These are phyloP conservation scores for Poeciliopsis presidionis DNA, from an alignment of 2,797 vertebrate species.

Conservation along the genomic window DNA sequence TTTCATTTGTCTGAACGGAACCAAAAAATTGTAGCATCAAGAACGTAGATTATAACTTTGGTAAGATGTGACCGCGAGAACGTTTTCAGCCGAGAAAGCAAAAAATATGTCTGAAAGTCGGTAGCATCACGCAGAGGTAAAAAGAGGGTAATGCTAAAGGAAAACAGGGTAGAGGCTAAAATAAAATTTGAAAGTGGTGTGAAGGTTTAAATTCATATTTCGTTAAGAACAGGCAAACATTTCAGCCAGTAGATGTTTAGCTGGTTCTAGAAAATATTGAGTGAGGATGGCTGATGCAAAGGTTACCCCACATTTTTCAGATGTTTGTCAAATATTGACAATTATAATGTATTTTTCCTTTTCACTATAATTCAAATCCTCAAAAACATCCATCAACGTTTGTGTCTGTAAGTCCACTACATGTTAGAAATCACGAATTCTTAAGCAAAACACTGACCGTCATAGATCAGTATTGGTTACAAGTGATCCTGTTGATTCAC, in stretches of 20 bases:
- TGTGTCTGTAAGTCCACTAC: background rate
- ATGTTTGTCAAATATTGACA: background rate
- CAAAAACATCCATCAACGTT: background rate
- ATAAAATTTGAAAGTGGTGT: too few relatives aligned
- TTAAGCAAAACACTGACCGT: background rate
- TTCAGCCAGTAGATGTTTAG: background rate
- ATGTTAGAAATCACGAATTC: background rate
- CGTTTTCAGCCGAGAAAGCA: background rate
- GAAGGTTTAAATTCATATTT: background rate
- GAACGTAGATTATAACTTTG: background rate
- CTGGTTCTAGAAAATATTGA: background rate
- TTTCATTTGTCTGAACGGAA: background rate
- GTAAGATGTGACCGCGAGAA: background rate
- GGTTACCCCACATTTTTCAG: background rate
- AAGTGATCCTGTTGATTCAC: constrained; percentile 32
- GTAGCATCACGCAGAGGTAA: background rate
- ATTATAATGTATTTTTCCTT: background rate
- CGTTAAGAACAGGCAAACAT: background rate
- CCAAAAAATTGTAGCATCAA: background rate
- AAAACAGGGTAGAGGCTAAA: background rate
- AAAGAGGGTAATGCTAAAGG: background rate
- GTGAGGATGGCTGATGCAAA: background rate
- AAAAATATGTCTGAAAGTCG: background rate
- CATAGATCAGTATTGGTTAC: constrained; percentile 24
- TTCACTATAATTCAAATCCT: background rate